These are phyloP conservation scores for Chloropsis cyanopogon DNA, from an alignment of 2,113 vertebrate genomes.

Conservation along the genomic window DNA sequence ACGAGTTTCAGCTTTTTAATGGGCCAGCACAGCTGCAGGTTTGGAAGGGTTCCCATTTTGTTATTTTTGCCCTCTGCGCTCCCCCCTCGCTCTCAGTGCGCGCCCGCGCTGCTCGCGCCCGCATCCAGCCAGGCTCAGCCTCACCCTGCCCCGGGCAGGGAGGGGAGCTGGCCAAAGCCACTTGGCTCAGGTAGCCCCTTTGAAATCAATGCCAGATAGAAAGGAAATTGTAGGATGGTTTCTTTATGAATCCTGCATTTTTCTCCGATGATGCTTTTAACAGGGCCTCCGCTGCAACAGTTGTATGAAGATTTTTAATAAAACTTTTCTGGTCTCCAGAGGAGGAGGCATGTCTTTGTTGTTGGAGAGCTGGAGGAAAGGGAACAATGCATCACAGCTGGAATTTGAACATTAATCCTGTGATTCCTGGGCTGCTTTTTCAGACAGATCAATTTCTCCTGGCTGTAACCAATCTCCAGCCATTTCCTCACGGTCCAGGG, in stretches of 20 bases:
- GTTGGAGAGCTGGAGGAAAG: conserved; percentile 71
- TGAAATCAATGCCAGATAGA: conserved; percentile 76
- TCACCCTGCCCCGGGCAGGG: background rate
- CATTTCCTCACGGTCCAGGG: conserved; percentile 48
- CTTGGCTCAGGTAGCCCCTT: conserved; percentile 61
- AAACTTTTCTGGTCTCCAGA: conserved; percentile 75
- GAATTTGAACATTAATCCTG: conserved; percentile 70
- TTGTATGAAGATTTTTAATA: conserved; percentile 79
- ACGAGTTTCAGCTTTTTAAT: conserved; percentile 84
- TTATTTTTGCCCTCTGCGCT: background rate
- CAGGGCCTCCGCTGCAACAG: conserved; percentile 66
- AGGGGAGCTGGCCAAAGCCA: conserved; percentile 45
- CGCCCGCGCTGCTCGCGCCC: background rate
- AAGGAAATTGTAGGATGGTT: conserved; percentile 69
- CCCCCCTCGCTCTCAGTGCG: background rate
- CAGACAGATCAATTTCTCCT: conserved; percentile 75
- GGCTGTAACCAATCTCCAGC: conserved; percentile 71
- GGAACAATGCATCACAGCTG: conserved; percentile 73
- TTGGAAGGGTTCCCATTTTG: conserved; percentile 73
- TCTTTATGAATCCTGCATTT: conserved; percentile 67
- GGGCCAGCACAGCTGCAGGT: conserved; percentile 82
- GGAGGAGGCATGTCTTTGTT: conserved; percentile 76
- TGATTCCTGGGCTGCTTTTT: conserved; percentile 69
- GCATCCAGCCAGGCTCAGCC: background rate
- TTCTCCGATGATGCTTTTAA: conserved; percentile 63